Evolutionary conservation across 2,113 vertebrate species (phyloP).

Genomic region (Neogale vison): DNA sequence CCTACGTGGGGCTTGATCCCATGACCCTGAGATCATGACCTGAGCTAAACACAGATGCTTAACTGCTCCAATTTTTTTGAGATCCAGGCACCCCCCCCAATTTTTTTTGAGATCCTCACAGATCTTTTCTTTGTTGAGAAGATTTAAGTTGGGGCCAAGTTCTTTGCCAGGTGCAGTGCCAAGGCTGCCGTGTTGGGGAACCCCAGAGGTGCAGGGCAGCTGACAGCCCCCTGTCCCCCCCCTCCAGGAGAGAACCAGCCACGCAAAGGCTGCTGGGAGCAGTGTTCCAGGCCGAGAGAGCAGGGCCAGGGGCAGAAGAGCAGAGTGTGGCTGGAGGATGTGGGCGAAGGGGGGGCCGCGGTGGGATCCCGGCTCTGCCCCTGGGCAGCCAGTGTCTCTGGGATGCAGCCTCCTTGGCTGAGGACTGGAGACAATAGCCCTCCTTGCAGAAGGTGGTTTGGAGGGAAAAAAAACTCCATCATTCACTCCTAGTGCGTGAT

Average conservation of each 20-base stretch:
- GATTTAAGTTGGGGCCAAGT: background rate
- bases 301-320: background rate
- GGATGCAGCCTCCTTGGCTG: background rate
- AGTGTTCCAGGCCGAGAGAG: background rate
- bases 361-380: background rate
- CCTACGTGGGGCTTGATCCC: too few relatives aligned
- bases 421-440: background rate
- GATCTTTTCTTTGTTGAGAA: background rate
- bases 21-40: too few relatives aligned
- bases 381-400: background rate
- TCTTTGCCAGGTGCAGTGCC: background rate
- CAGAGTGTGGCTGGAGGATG: background rate
- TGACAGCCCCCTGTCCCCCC: background rate
- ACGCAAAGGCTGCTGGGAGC: background rate
- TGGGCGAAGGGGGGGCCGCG: accelerated
- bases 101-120: too few relatives aligned
- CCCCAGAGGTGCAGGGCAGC: background rate
- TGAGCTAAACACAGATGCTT: too few relatives aligned
- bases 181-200: background rate
- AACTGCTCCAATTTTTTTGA: too few relatives aligned
- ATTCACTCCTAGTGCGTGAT: accelerated
- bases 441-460: background rate
- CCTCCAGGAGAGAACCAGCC: background rate
- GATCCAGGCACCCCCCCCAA: background rate
- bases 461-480: background rate